Evolutionary conservation across 2,888 invertebrate species (phyloP).

Genomic region (Sisyra terminalis): DNA sequence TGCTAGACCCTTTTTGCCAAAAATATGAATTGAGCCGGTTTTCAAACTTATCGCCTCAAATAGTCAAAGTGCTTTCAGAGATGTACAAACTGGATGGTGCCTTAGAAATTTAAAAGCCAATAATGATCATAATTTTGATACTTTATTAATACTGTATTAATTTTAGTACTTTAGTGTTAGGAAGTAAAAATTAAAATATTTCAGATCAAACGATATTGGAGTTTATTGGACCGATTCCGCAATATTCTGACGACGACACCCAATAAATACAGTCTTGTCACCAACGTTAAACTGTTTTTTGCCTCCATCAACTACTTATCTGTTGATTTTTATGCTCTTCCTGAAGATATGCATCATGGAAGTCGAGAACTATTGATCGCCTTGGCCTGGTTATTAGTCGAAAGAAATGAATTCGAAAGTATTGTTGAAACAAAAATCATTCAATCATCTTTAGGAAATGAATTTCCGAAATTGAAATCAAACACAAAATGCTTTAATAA

Average conservation of each 20-base stretch:
- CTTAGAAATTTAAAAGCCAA: too few relatives aligned
- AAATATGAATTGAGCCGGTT: too few relatives aligned
- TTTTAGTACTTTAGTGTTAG: too few relatives aligned
- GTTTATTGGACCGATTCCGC: not conserved
- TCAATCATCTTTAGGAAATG: not conserved
- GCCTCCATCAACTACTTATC: not conserved
- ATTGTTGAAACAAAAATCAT: not conserved
- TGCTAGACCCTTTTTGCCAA: too few relatives aligned
- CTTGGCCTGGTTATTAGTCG: conserved; percentile 22
- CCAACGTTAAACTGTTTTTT: not conserved
- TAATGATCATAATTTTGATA: too few relatives aligned
- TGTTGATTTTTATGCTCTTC: conserved; percentile 19
- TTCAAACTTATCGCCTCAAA: too few relatives aligned
- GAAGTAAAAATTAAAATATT: too few relatives aligned
- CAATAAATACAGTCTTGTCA: not conserved
- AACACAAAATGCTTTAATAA: not conserved
- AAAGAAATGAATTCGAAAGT: conserved; percentile 9
- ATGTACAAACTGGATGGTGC: too few relatives aligned
- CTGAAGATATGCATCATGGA: conserved; percentile 14
- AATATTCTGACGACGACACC: not conserved
- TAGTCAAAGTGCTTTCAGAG: too few relatives aligned
- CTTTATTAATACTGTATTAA: too few relatives aligned
- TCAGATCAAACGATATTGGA: not conserved
- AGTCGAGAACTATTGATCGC: conserved; percentile 23
- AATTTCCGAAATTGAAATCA: not conserved